A percentile compares a stretch with the other conserved stretches of the same genome.
phyloP scores from a whole-genome alignment of 2,797 vertebrate genomes.

The Epinephelus coioides region DNA sequence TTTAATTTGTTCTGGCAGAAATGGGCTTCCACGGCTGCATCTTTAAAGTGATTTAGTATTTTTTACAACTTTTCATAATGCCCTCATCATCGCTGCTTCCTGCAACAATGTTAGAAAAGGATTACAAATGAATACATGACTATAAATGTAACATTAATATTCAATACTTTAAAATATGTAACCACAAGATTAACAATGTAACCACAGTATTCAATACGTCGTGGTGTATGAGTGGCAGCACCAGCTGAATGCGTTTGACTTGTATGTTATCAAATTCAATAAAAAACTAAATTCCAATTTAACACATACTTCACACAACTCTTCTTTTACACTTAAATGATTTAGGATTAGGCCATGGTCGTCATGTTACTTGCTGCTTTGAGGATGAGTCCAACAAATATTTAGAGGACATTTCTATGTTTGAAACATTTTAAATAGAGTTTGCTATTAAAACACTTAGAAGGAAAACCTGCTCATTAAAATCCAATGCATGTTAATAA shows the following conservation, averaged over 20 bases:
- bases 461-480: not conserved
- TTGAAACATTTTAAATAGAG: constrained; percentile 14
- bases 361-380: not conserved
- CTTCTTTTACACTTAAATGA: constrained; percentile 8
- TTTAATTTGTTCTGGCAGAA: not conserved
- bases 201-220: not conserved
- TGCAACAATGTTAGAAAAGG: constrained; percentile 22
- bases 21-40: not conserved
- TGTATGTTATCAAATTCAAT: not conserved
- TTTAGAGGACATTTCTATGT: not conserved
- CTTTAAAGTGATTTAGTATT: constrained; percentile 6
- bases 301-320: constrained; percentile 31
- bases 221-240: not conserved
- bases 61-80: constrained; percentile 19
- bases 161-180: constrained; percentile 28
- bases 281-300: not conserved
- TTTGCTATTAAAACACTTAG: not conserved
- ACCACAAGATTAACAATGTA: constrained; percentile 11
- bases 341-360: not conserved
- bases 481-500: constrained; percentile 5
- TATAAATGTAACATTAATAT: constrained; percentile 39
- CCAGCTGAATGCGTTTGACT: not conserved
- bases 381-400: not conserved
- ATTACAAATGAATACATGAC: constrained; percentile 23
- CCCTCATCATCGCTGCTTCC: constrained; percentile 17